Conservation (phyloP, 2,797 vertebrate genomes). For the Premnoplex brunnescens region DNA sequence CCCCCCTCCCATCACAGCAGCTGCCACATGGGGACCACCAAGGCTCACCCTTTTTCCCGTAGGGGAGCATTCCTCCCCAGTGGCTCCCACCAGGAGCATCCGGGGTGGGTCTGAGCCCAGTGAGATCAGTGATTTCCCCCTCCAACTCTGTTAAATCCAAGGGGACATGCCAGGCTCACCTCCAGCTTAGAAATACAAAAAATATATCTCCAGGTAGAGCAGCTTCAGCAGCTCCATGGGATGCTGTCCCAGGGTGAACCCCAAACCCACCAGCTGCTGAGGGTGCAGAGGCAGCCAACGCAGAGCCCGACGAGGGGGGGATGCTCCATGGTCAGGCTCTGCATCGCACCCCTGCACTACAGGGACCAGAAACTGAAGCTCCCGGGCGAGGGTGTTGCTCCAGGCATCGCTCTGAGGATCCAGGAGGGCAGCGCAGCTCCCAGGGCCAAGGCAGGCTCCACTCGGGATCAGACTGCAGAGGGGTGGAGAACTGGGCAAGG, state of each 20-base stretch:
- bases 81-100: background rate
- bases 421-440: accelerated
- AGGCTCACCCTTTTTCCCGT: accelerated
- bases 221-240: accelerated
- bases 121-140: accelerated
- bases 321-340: accelerated
- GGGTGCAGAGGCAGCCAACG: background rate
- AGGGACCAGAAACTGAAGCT: accelerated
- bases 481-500: background rate
- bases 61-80: background rate
- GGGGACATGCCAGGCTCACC: background rate
- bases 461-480: accelerated
- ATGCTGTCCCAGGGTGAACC: background rate
- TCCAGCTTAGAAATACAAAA: accelerated
- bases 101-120: background rate
- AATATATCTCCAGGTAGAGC: accelerated
- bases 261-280: accelerated
- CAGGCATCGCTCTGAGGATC: accelerated
- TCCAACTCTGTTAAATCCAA: background rate
- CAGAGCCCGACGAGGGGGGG: background rate
- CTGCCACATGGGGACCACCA: no score
- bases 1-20: background rate
- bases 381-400: accelerated
- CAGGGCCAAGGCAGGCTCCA: background rate
- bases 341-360: accelerated